Evolutionary conservation across 2,113 vertebrate genomes (phyloP).

Genomic region (Odontophorus gujanensis): DNA sequence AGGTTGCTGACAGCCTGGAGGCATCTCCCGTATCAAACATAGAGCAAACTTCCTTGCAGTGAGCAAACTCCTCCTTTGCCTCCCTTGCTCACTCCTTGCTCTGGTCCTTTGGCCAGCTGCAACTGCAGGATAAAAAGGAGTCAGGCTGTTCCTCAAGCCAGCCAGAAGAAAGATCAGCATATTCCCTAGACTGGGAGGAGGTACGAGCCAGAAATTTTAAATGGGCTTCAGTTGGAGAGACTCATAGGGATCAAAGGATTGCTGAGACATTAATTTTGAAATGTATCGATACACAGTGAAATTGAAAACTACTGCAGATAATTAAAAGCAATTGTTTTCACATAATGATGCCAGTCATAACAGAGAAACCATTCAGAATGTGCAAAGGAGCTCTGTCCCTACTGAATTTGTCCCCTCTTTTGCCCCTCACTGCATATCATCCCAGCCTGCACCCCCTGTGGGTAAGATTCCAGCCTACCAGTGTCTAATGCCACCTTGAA

Average conservation of each 20-base stretch:
- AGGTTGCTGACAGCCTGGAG: neutral
- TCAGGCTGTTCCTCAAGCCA: neutral
- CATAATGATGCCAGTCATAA: rapidly evolving
- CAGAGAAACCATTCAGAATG: neutral
- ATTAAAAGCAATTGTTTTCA: neutral
- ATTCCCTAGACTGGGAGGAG: neutral
- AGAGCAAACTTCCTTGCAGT: neutral
- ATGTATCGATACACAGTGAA: neutral
- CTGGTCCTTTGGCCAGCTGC: neutral
- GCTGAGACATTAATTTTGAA: neutral
- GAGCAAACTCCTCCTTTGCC: neutral
- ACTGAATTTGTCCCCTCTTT: neutral
- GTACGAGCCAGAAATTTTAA: neutral
- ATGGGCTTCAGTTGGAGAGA: neutral
- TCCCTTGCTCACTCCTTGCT: neutral
- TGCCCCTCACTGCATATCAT: neutral
- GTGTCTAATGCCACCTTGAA: neutral
- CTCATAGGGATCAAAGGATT: neutral
- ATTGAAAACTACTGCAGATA: neutral
- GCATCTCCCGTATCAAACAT: neutral
- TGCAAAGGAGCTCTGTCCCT: neutral
- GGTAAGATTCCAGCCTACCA: neutral
- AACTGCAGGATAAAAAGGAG: neutral
- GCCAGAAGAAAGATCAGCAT: neutral
- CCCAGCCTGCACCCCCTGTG: neutral